These are phyloP conservation scores for Buphagus erythrorhynchus DNA, from an alignment of 2,797 vertebrate genomes.

Conservation along the genomic window DNA sequence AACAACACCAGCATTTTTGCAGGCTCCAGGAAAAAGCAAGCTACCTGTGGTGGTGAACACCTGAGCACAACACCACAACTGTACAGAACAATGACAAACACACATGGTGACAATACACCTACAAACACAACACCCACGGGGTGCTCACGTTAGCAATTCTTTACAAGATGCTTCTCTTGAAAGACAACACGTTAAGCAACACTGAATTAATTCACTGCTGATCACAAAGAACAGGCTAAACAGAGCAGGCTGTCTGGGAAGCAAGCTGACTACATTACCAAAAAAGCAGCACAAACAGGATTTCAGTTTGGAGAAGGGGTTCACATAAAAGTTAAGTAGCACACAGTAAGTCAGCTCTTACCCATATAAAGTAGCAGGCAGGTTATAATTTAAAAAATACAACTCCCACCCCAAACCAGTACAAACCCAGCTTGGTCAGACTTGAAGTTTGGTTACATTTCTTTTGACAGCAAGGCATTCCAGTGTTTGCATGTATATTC, in stretches of 20 bases:
- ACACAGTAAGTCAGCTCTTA: not conserved
- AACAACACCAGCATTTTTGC: not conserved
- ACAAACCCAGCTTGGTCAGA: not conserved
- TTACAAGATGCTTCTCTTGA: not conserved
- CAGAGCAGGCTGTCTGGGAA: not conserved
- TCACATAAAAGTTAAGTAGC: slow-evolving; percentile 58
- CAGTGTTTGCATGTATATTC: not conserved
- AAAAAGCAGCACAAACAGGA: not conserved
- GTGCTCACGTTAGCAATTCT: not conserved
- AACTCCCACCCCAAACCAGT: not conserved
- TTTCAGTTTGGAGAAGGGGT: slow-evolving; percentile 10
- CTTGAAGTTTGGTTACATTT: not conserved
- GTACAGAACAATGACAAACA: not conserved
- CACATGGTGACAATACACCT: not conserved
- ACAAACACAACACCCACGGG: not conserved
- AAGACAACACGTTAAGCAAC: not conserved
- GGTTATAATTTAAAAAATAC: not conserved
- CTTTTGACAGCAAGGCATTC: not conserved
- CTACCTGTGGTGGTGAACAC: not conserved
- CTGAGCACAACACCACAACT: not conserved
- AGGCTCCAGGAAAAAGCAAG: not conserved
- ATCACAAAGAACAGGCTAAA: not conserved
- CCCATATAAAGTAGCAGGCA: not conserved
- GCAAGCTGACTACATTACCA: not conserved
- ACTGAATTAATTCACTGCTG: not conserved